Percentiles rank a stretch among this genome's conserved stretches.
phyloP scores from a whole-genome alignment of 2,888 invertebrate genomes.

The Drosophila austrosaltans region DNA sequence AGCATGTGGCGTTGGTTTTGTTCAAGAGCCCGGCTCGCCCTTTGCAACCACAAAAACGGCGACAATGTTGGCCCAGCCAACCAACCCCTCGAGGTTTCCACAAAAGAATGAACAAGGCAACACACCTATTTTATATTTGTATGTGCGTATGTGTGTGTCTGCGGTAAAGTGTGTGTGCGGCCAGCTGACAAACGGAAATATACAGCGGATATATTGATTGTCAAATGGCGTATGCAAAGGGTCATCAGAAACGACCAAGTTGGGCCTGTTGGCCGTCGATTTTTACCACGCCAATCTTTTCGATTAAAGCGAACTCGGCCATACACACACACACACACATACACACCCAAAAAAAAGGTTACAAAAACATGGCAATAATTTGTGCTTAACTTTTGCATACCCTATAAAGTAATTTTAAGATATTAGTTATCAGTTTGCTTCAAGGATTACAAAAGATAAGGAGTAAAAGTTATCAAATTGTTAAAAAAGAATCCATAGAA shows the following conservation, averaged over 20 bases:
- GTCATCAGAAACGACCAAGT: not conserved
- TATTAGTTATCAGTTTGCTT: too few species aligned
- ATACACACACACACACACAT: constrained; percentile 1
- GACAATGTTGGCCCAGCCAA: constrained; percentile 33
- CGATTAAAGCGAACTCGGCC: not conserved
- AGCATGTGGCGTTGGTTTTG: not conserved
- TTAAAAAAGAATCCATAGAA: not conserved
- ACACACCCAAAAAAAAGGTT: not conserved
- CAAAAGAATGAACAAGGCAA: constrained; percentile 51
- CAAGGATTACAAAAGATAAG: too few species aligned
- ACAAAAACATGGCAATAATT: not conserved
- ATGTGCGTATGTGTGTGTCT: constrained; percentile 24
- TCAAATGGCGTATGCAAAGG: constrained; percentile 38
- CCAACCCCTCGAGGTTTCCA: constrained; percentile 36
- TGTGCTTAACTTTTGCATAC: not conserved
- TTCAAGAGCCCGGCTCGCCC: constrained; percentile 11
- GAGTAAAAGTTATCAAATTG: too few species aligned
- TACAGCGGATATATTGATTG: constrained; percentile 78
- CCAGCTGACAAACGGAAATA: constrained; percentile 72
- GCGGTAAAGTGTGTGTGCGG: constrained; percentile 39
- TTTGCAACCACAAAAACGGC: constrained; percentile 42
- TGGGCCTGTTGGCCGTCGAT: not conserved
- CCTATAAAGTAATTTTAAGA: not conserved
- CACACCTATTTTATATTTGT: constrained; percentile 59
- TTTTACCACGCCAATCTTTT: not conserved